These are phyloP conservation scores for Eptesicus fuscus DNA, from an alignment of 2,113 vertebrate genomes.

Conservation along the genomic window DNA sequence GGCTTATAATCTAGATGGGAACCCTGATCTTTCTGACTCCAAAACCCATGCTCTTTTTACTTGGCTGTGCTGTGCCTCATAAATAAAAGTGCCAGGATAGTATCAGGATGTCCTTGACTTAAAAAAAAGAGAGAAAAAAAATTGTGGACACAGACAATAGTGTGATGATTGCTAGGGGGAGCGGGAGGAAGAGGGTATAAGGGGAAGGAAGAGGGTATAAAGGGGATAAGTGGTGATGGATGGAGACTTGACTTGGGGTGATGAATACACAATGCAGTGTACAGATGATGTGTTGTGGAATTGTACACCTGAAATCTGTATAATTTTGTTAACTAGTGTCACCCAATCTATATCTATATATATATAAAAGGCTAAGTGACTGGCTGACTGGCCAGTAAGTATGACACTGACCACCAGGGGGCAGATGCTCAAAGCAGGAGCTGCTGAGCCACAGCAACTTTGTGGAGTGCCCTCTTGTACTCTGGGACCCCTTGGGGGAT, in stretches of 20 bases:
- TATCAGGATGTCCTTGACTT: neutral
- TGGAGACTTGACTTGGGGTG: neutral
- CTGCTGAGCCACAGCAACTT: no score
- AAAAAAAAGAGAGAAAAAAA: neutral
- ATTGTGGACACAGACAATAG: neutral
- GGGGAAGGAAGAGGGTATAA: no score
- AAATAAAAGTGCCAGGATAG: neutral
- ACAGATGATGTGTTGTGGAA: neutral
- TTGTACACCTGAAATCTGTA: neutral
- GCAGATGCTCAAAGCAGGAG: no score
- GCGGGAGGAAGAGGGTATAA: neutral
- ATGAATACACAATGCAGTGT: neutral
- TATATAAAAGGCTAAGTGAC: no score
- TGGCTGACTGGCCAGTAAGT: no score
- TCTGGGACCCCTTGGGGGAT: no score
- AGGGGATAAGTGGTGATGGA: neutral
- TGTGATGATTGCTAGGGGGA: neutral
- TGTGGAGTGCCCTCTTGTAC: no score
- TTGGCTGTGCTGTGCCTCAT: neutral
- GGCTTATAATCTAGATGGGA: neutral
- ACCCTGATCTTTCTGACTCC: neutral
- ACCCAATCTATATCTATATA: no score
- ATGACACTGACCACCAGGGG: no score
- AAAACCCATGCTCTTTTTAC: neutral
- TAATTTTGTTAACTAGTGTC: neutral